phyloP scores from a whole-genome alignment of 2,888 invertebrate species.

The Ichneumon xanthorius region DNA sequence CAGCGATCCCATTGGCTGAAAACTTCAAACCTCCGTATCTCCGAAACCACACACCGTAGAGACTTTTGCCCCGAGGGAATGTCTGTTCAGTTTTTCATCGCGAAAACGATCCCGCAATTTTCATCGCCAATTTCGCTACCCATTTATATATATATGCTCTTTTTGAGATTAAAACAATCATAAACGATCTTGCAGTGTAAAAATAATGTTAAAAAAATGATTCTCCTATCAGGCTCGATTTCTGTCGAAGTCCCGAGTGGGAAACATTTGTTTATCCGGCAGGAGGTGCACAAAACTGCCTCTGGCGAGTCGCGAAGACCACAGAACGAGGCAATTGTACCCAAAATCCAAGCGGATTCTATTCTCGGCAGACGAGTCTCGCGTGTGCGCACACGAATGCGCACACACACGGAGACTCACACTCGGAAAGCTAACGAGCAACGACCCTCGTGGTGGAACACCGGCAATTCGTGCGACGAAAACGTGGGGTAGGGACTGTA shows the following conservation, averaged over 20 bases:
- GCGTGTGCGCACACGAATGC: neutral
- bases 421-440: constrained; percentile 15
- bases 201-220: neutral
- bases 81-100: neutral
- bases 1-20: neutral
- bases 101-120: neutral
- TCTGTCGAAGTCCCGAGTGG: neutral
- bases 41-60: neutral
- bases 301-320: constrained; percentile 11
- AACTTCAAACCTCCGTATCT: neutral
- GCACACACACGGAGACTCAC: neutral
- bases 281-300: neutral
- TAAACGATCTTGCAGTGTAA: neutral
- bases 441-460: constrained; percentile 40
- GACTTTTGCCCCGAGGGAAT: neutral
- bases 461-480: constrained; percentile 50
- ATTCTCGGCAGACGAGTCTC: constrained; percentile 48
- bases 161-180: neutral
- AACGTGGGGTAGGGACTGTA: constrained; percentile 22
- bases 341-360: constrained; percentile 42
- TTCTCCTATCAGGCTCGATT: too few species aligned
- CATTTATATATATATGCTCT: neutral
- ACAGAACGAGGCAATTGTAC: constrained; percentile 1
- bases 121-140: neutral
- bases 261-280: constrained; percentile 5